These are phyloP conservation scores for Poecilia wingei DNA, from an alignment of 2,797 vertebrate genomes.

Conservation along the genomic window DNA sequence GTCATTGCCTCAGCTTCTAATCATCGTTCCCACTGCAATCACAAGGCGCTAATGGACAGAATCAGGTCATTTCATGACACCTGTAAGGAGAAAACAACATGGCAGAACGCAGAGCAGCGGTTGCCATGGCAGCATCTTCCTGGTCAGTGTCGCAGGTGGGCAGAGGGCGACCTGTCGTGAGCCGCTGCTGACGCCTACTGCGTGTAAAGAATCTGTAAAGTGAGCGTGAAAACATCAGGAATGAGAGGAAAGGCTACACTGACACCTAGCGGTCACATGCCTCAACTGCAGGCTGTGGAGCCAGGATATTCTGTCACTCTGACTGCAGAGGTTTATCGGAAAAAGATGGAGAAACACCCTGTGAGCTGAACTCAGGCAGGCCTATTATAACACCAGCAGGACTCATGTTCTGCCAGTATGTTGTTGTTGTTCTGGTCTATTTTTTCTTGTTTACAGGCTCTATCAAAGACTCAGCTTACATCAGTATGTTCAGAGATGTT, in stretches of 20 bases:
- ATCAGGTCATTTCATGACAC: not conserved
- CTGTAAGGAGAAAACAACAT: conserved; percentile 10
- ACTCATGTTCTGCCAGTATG: not conserved
- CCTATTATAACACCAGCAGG: not conserved
- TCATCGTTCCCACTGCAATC: not conserved
- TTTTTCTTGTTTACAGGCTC: not conserved
- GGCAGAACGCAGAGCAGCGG: conserved; percentile 41
- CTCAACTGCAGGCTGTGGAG: not conserved
- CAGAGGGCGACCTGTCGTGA: not conserved
- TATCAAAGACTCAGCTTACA: not conserved
- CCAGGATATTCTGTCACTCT: not conserved
- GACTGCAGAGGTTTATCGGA: not conserved
- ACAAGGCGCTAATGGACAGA: not conserved
- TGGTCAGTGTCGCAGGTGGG: conserved; percentile 33
- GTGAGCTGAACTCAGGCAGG: not conserved
- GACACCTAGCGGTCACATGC: conserved; percentile 21
- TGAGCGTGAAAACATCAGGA: not conserved
- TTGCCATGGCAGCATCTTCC: conserved; percentile 59
- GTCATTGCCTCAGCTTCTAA: not conserved
- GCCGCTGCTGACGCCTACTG: not conserved
- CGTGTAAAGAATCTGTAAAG: not conserved
- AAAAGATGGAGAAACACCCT: not conserved
- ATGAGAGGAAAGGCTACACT: conserved; percentile 3
- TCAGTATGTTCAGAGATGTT: not conserved
- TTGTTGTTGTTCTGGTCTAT: not conserved